Evolutionary conservation across 2,113 vertebrate species (phyloP).

Genomic region (Paraplagusia blochii): DNA sequence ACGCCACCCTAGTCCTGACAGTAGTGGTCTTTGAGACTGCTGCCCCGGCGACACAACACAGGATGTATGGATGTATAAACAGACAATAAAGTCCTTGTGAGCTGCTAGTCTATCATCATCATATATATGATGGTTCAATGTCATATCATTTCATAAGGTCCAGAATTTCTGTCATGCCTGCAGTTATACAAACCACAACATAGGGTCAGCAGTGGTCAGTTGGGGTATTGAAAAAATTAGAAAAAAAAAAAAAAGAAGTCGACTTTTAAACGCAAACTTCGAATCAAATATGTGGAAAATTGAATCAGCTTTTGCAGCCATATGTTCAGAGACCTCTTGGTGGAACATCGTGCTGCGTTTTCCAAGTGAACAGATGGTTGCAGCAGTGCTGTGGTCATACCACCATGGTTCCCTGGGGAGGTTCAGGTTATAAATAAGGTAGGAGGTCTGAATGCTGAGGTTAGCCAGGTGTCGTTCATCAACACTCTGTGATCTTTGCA

Average conservation of each 20-base stretch:
- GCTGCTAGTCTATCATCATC: too few species aligned
- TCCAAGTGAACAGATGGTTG: constrained; percentile 46
- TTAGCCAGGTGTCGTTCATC: background rate
- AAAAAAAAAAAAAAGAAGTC: too few species aligned
- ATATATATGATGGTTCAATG: too few species aligned
- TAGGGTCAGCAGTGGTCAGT: constrained; percentile 5
- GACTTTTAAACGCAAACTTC: too few species aligned
- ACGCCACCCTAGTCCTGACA: too few species aligned
- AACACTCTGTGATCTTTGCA: background rate
- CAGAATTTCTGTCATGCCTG: background rate
- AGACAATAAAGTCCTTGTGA: too few species aligned
- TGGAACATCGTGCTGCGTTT: constrained; percentile 24
- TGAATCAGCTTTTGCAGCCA: background rate
- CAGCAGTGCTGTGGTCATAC: constrained; percentile 28
- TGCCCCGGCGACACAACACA: too few species aligned
- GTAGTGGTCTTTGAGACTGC: too few species aligned
- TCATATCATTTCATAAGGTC: too few species aligned
- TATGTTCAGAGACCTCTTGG: constrained; percentile 9
- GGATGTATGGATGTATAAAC: too few species aligned
- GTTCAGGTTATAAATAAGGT: constrained; percentile 20
- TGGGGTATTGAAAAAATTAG: constrained; percentile 2
- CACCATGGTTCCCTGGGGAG: constrained; percentile 25
- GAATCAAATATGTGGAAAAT: too few species aligned
- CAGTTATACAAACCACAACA: background rate
- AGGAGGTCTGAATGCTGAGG: constrained; percentile 18